Percentiles rank a stretch among this genome's conserved stretches.
Evolutionary conservation across 2,113 vertebrate species (phyloP).

Genomic region (Grus americana): DNA sequence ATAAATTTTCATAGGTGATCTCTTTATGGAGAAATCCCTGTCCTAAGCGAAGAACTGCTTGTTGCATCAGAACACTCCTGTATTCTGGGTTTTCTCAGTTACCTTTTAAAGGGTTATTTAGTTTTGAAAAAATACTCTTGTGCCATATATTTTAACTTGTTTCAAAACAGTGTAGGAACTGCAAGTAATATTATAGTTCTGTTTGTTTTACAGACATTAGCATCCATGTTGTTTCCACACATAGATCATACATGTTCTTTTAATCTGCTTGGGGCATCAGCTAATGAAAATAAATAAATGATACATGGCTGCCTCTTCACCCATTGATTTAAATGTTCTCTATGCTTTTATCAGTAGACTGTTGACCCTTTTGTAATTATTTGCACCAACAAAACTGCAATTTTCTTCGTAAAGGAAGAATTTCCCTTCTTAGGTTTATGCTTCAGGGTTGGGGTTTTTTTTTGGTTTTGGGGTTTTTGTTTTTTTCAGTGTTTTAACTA

Average conservation of each 20-base stretch:
- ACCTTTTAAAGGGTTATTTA: neutral
- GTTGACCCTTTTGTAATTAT: neutral
- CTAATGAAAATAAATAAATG: neutral
- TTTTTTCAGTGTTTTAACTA: neutral
- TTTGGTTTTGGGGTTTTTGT: too few species aligned
- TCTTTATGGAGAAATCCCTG: neutral
- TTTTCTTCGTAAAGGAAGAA: neutral
- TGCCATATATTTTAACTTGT: neutral
- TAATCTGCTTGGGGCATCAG: neutral
- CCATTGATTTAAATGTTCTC: neutral
- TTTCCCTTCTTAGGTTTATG: neutral
- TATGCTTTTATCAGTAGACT: neutral
- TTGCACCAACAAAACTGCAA: neutral
- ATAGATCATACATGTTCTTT: neutral
- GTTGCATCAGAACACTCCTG: neutral
- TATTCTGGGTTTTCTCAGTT: neutral
- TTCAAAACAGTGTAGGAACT: neutral
- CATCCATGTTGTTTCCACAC: neutral
- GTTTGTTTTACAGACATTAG: neutral
- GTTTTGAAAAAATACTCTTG: neutral
- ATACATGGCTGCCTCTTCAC: neutral
- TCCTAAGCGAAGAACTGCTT: neutral
- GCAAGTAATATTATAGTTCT: neutral
- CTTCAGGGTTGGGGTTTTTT: neutral
- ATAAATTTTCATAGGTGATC: neutral